Base-by-base conservation (phyloP, 2,113 vertebrate genomes). In the Nannospalax galili region DNA sequence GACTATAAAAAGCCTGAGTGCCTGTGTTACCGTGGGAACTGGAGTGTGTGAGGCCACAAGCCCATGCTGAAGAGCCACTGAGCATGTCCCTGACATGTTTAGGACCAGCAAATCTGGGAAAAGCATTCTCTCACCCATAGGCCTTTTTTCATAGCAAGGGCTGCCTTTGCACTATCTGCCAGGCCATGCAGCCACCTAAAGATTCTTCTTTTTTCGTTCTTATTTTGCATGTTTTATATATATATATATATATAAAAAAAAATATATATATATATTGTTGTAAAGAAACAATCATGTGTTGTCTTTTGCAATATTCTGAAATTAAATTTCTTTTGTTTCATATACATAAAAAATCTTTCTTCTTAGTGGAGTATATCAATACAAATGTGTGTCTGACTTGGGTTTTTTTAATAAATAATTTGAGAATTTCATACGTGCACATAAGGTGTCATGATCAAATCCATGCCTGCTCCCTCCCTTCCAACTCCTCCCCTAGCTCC, bases 291-390 rank as follows among this genome's bases (percentile, higher is more conserved):
- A 73, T 48, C 56, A 91, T 96, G 75, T 52, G 75, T 72, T 96
- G 37, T 92, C 45, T 97, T 96, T 96, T 96, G 95, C 92, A 92
- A 84, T 96, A 94, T 96, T 94, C 89, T 90, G 88, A 97, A 94
- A 97, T 96, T 97, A 98, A 97, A 97, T n/a, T n/a, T n/a, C n/a
- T n/a, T 92, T 90, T 95, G 79, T 96, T 97, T 97, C 58, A 84
- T 97, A 95, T 90, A 35, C 56, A 22, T 73, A 87, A 45, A 40
- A 11, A 45, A 75, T 35, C 56, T 67, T 72, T 74, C 16, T 65
- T 89, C 67, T 84, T 73, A 73, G 65, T 72, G 20, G 1, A 73
- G 60, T 40, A 22, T 75, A 89, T 84, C 30, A 84, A 77, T 69
- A 94, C 11, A 90, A 77, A 84, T 37, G 32, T 35, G 1, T 32